Conservation (phyloP, 2,797 vertebrate species). For the Chaetophractus vellerosus region DNA sequence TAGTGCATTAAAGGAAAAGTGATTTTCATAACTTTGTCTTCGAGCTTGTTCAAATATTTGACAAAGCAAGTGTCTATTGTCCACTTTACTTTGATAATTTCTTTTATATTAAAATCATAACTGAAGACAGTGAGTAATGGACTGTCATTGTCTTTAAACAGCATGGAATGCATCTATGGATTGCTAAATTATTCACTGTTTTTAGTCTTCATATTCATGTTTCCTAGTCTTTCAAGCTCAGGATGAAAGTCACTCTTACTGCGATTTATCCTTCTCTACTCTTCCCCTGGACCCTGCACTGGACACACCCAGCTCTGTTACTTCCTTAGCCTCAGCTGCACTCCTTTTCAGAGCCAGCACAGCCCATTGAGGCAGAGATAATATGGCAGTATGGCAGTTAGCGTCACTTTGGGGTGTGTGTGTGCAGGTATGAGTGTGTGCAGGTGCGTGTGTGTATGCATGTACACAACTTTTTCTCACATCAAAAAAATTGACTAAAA, state of each 20-base stretch:
- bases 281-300: not conserved
- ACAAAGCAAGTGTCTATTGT: conserved; percentile 47
- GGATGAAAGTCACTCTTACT: not conserved
- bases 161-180: not conserved
- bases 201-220: conserved; percentile 31
- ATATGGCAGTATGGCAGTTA: not conserved
- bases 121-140: conserved; percentile 42
- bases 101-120: conserved; percentile 52
- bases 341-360: not conserved
- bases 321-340: not conserved
- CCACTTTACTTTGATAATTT: conserved; percentile 70
- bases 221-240: not conserved
- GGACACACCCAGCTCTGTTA: not conserved
- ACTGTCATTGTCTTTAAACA: conserved; percentile 57
- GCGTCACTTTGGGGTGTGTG: not conserved
- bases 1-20: conserved; percentile 52
- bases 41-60: conserved; percentile 66
- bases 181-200: conserved; percentile 11
- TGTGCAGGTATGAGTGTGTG: not conserved
- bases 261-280: not conserved
- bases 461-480: not conserved
- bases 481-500: not conserved
- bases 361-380: not conserved
- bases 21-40: not conserved
- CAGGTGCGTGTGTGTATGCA: not conserved